These are phyloP conservation scores for Plodia interpunctella DNA, from an alignment of 1,140 invertebrate species.

Conservation along the genomic window DNA sequence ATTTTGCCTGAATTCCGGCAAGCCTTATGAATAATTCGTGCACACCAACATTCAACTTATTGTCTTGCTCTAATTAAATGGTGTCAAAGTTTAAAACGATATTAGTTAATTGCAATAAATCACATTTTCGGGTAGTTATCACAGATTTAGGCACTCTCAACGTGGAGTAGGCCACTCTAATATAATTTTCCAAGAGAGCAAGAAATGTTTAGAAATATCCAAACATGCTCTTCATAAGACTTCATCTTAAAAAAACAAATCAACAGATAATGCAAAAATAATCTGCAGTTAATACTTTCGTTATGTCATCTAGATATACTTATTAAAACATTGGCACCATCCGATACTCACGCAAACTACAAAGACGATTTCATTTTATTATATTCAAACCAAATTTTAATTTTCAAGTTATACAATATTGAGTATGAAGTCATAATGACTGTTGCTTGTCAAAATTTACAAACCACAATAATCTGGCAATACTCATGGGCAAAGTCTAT, in stretches of 20 bases:
- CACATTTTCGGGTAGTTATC: slow-evolving; percentile 53
- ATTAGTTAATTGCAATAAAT: slow-evolving; percentile 41
- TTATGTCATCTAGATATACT: slow-evolving; percentile 1
- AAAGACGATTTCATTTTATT: background rate
- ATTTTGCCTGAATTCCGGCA: background rate
- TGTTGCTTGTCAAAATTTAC: background rate
- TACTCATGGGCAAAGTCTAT: background rate
- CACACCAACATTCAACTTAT: slow-evolving; percentile 21
- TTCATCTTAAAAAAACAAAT: slow-evolving; percentile 5
- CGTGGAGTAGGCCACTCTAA: slow-evolving; percentile 9
- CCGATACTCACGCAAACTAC: background rate
- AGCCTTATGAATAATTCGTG: slow-evolving; percentile 5
- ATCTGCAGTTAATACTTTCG: background rate
- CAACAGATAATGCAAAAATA: slow-evolving; percentile 11
- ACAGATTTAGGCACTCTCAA: slow-evolving; percentile 37
- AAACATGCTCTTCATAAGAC: background rate
- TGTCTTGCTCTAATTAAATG: slow-evolving; percentile 27
- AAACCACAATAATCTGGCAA: background rate
- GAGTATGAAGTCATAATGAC: background rate
- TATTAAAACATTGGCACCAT: slow-evolving; percentile 6
- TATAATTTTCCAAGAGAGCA: background rate
- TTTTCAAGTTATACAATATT: background rate
- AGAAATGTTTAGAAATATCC: background rate
- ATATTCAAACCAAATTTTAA: background rate
- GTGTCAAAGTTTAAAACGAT: slow-evolving; percentile 30